Percentiles rank a stretch among this genome's conserved stretches.
phyloP scores from a whole-genome alignment of 2,888 invertebrate genomes.

The Dione juno region DNA sequence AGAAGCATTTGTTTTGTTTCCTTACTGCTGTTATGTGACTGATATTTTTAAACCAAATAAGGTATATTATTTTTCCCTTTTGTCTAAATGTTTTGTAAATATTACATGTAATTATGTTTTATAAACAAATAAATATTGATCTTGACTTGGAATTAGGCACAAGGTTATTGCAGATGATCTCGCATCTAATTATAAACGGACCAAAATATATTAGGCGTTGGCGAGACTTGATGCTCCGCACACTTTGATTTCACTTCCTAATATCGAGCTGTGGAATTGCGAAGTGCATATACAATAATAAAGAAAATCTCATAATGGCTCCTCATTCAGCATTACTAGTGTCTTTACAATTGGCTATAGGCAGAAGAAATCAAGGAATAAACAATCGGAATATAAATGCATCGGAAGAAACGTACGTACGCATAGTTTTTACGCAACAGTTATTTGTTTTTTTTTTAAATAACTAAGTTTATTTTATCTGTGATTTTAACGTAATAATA shows the following conservation, averaged over 20 bases:
- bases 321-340: slow-evolving; percentile 14
- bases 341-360: slow-evolving; percentile 13
- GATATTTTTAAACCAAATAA: not conserved
- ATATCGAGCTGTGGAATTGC: slow-evolving; percentile 13
- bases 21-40: not conserved
- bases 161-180: slow-evolving; percentile 45
- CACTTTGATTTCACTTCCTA: slow-evolving; percentile 35
- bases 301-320: slow-evolving; percentile 11
- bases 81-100: not conserved
- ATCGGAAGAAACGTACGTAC: slow-evolving; percentile 19
- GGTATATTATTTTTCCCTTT: not conserved
- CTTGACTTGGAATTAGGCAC: slow-evolving; percentile 42
- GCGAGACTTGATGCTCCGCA: slow-evolving; percentile 32
- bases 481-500: not conserved
- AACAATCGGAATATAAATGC: not conserved
- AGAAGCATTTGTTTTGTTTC: slow-evolving; percentile 10
- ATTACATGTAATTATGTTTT: not conserved
- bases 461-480: not conserved
- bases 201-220: slow-evolving; percentile 45
- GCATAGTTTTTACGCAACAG: not conserved
- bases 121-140: slow-evolving; percentile 40
- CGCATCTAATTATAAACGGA: slow-evolving; percentile 46
- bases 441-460: not conserved
- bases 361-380: slow-evolving; percentile 4
- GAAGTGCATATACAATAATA: not conserved